Evolutionary conservation across 2,113 vertebrate genomes (phyloP).

Genomic region (Albula glossodonta): DNA sequence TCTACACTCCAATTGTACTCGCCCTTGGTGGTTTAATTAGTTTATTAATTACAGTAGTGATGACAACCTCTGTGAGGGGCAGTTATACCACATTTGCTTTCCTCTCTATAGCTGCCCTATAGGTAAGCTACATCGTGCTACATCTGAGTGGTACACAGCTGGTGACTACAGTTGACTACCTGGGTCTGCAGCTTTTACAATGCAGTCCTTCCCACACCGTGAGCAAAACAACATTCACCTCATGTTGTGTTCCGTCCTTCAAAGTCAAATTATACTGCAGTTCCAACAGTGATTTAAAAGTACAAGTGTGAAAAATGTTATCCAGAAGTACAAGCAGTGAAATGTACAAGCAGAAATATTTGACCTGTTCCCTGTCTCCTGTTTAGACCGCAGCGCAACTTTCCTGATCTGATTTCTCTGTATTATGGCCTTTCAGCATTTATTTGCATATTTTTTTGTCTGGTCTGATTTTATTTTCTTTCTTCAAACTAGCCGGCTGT

Average conservation of each 20-base stretch:
- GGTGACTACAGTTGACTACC: too few species aligned
- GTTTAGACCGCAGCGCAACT: neutral
- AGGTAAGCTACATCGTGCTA: too few species aligned
- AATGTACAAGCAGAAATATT: too few species aligned
- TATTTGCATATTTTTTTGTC: neutral
- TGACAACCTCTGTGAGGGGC: neutral
- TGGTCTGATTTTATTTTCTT: neutral
- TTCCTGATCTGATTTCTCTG: neutral
- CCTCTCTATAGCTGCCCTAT: too few species aligned
- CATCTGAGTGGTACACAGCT: neutral
- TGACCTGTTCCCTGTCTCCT: neutral
- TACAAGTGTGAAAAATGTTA: too few species aligned
- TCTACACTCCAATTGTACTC: neutral
- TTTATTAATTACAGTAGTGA: neutral
- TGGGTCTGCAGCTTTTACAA: neutral
- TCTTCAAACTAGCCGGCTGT: neutral
- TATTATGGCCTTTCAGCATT: neutral
- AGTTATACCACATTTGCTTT: too few species aligned
- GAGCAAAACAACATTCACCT: neutral
- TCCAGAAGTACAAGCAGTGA: too few species aligned
- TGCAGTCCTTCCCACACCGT: neutral
- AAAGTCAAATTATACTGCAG: too few species aligned
- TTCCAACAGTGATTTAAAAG: too few species aligned
- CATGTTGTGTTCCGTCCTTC: neutral
- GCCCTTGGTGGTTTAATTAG: neutral